Base-by-base conservation (phyloP, 2,888 invertebrate species). In the Abrostola triplasia region DNA sequence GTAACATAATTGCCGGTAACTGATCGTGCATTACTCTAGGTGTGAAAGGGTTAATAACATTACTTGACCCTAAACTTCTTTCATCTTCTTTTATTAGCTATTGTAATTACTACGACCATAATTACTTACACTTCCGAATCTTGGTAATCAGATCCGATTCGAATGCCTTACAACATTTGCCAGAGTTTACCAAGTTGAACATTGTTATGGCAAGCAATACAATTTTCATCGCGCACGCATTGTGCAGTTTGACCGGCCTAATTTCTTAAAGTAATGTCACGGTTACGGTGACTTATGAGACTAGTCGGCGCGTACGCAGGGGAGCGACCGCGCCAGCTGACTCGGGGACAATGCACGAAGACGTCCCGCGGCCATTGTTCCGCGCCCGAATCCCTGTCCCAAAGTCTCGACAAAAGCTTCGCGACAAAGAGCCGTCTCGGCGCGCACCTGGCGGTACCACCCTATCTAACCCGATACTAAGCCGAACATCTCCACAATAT, bases 41-140 rank as follows among this genome's bases (percentile, higher is more conserved):
- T 92, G 93, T 92, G 90, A 92, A 91, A 89, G 92, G 92, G 91
- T 92, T 92, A 93, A 92, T 90, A 92, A 90, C 92, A 92, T 88
- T 87, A 85, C 88, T 93, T 93, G 92, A 93, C 92, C 93, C 79
- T 86, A 82, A 84, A 85, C 85, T 88, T 86, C 83, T 84, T 87
- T 85, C 82, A 82, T 85, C 83, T 84, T 81, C 74, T 72, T 71
- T 72, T 70, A 69, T 79, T 60, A 70, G 61, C 70, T 65, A 48
- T 58, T 60, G 50, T 64, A 70, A 69, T 62, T 50, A 61, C 55
- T 64, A 52, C 41, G 40, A 66, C 72, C 56, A 52, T 55, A 61
- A 59, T 73, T 41, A 50, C 41, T 52, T 12, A 38, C 37, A 52
- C 53, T 53, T 53, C 24, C 12, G 12, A n/a, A 55, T 55, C 44